Evolutionary conservation across 2,113 vertebrate genomes (phyloP), one percentile per base, ranked within the genome.

Genomic region (Pleuronectes platessa): DNA sequence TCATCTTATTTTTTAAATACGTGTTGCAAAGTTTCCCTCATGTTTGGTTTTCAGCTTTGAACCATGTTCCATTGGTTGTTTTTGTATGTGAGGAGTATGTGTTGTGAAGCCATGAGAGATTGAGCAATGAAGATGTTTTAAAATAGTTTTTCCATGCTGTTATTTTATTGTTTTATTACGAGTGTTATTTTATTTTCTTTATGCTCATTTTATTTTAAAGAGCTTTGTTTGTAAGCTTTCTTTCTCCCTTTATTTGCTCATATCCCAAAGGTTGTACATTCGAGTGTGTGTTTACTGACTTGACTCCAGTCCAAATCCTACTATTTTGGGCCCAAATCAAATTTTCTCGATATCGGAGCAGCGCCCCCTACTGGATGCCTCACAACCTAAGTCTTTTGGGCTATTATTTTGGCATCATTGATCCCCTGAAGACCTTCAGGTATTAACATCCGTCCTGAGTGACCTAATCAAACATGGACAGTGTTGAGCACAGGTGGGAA

Each of bases 61-160:
- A 83, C 72, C 61, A 60, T 58, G 53, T 61, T 61, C 51, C 20
- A 47, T 53, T 55, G 21, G 54, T 1, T 71, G 71, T 75, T 78
- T 75, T 14, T 31, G 42, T 64, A 26, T 59, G 26, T 62, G 79
- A 68, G 65, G 55, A 86, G 55, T 61, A 21, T 5, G 73, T 86
- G 73, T 86, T 71, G 55, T 68, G 51, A 86, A 90, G 91, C 88
- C 85, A 85, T 78, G 82, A 85, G 86, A 88, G 82, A 90, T 85
- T 88, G 74, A 84, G 64, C 67, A 18, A 18, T 69, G 27, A 56
- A n/a, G 35, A 58, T 71, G 31, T 82, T 59, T 70, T 42, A 0
- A 62, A 53, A 26, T 49, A 27, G 3, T n/a, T 72, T 81, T 87
- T 21, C 82, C 42, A 61, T 67, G 76, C 35, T 21, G 26, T 88